Conservation (phyloP, 2,888 invertebrate species). For the Metopia argyrocephala region DNA sequence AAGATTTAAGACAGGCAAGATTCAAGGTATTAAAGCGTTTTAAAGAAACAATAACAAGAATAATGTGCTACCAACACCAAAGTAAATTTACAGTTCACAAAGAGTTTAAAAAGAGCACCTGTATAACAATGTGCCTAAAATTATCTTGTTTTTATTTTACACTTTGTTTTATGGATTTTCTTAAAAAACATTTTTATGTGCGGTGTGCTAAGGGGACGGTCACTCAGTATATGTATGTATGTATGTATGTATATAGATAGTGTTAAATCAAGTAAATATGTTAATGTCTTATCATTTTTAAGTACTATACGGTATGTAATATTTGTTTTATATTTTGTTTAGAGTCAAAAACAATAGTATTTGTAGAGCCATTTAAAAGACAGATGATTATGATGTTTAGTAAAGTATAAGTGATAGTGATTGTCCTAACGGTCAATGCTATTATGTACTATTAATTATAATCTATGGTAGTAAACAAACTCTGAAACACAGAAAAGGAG, state of each 20-base stretch:
- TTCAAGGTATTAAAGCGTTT: conserved; percentile 10
- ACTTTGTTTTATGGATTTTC: not conserved
- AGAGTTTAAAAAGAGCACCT: conserved; percentile 6
- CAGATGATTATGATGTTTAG: conserved; percentile 23
- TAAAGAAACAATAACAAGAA: conserved; percentile 24
- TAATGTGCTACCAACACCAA: conserved; percentile 14
- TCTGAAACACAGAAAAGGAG: not conserved
- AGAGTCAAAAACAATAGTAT: conserved; percentile 32
- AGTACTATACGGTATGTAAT: not conserved
- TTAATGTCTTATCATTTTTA: conserved; percentile 19
- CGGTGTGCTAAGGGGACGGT: not conserved
- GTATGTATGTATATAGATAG: not conserved
- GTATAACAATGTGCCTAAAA: conserved; percentile 30
- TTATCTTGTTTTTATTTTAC: not conserved
- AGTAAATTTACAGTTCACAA: not conserved
- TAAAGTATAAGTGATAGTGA: not conserved
- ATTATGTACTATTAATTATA: conserved; percentile 20
- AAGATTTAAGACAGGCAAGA: conserved; percentile 1
- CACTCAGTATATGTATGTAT: too few relatives aligned
- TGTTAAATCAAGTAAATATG: conserved; percentile 14
- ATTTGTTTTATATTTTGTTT: conserved; percentile 20
- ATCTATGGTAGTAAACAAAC: not conserved
- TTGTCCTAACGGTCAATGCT: conserved; percentile 55
- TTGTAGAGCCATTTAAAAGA: conserved; percentile 29
- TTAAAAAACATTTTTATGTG: too few relatives aligned